Percentiles rank a stretch among this genome's conserved stretches.
Conservation (phyloP, 2,888 invertebrate species). For the Synanthedon myopaeformis region DNA sequence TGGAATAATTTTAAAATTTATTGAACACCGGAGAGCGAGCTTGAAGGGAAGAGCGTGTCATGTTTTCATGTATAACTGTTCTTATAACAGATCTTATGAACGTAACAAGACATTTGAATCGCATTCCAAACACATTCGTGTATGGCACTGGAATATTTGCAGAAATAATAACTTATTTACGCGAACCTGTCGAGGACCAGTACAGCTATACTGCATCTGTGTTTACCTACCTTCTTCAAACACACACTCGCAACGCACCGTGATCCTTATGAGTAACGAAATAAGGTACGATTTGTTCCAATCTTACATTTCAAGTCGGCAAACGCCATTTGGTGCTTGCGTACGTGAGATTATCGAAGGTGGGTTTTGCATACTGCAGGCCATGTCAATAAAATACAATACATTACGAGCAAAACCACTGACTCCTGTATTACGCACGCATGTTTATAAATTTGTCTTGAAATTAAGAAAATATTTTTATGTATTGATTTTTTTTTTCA, state of each 20-base stretch:
- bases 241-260: constrained; percentile 10
- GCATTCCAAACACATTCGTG: constrained; percentile 33
- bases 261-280: not conserved
- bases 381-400: constrained; percentile 57
- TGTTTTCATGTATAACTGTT: too few relatives aligned
- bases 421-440: constrained; percentile 59
- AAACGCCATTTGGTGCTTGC: constrained; percentile 34
- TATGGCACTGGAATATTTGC: constrained; percentile 48
- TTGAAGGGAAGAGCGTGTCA: too few relatives aligned
- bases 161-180: constrained; percentile 45
- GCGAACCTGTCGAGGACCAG: constrained; percentile 33
- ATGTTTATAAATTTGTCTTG: constrained; percentile 3
- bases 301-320: constrained; percentile 14
- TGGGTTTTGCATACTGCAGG: constrained; percentile 60
- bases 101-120: constrained; percentile 15
- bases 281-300: constrained; percentile 8
- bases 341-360: constrained; percentile 51
- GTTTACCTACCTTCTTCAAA: constrained; percentile 2
- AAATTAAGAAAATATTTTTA: too few relatives aligned
- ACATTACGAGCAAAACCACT: constrained; percentile 46
- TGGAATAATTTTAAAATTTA: too few relatives aligned
- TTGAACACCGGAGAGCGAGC: too few relatives aligned
- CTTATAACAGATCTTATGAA: too few relatives aligned
- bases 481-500: too few relatives aligned
- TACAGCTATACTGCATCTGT: constrained; percentile 26